Evolutionary conservation across 2,113 vertebrate species (phyloP).

Genomic region (Amazona guildingii): DNA sequence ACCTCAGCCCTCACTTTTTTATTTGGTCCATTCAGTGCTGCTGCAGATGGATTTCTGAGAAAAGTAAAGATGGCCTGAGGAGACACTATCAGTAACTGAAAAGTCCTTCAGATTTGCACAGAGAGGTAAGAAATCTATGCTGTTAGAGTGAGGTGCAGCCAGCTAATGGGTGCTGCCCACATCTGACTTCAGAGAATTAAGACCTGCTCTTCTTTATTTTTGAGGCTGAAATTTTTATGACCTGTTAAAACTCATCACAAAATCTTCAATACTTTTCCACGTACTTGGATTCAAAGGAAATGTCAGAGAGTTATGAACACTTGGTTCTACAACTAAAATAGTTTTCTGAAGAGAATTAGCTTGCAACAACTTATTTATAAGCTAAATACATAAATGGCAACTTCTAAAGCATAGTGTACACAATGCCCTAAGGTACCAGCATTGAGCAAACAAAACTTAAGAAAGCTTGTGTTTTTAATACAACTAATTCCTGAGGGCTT

Average conservation of each 20-base stretch:
- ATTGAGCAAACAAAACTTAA: neutral
- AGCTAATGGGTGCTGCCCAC: neutral
- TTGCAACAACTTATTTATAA: slow-evolving; percentile 21
- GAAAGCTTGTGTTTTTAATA: neutral
- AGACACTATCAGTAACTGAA: neutral
- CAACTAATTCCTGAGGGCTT: neutral
- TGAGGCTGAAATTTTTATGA: neutral
- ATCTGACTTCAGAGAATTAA: neutral
- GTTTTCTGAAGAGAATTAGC: neutral
- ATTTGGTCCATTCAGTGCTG: neutral
- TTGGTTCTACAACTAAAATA: neutral
- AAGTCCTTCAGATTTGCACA: neutral
- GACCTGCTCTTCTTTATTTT: neutral
- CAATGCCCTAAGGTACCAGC: neutral
- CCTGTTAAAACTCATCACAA: neutral
- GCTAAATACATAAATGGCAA: slow-evolving; percentile 1
- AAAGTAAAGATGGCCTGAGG: neutral
- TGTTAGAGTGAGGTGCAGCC: neutral
- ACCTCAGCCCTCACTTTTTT: neutral
- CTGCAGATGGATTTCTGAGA: neutral
- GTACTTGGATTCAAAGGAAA: neutral
- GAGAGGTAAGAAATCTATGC: neutral
- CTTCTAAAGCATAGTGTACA: neutral
- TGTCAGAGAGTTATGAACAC: neutral
- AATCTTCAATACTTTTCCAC: neutral